Percentiles rank a stretch among this genome's conserved stretches.
These are phyloP conservation scores for Drosophila bocqueti DNA, from an alignment of 1,140 invertebrate genomes.

Conservation along the genomic window DNA sequence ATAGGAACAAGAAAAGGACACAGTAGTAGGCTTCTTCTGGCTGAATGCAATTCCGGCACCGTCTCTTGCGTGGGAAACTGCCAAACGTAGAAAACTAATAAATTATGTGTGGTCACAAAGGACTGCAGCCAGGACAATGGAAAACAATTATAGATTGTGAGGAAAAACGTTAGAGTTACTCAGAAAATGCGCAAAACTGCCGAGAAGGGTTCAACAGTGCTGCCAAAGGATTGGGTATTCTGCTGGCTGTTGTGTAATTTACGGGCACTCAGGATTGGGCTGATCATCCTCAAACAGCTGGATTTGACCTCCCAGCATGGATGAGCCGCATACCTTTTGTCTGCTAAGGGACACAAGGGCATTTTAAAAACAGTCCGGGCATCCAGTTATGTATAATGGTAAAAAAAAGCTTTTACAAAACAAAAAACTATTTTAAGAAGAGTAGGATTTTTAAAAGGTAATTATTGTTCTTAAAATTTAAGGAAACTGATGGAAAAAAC, in stretches of 20 bases:
- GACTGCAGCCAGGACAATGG: slow-evolving; percentile 59
- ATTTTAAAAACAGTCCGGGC: slow-evolving; percentile 53
- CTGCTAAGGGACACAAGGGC: slow-evolving; percentile 36
- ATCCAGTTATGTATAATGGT: slow-evolving; percentile 10
- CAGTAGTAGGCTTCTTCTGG: slow-evolving; percentile 12
- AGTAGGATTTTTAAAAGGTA: no score
- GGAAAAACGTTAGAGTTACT: slow-evolving; percentile 11
- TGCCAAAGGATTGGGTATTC: slow-evolving; percentile 69
- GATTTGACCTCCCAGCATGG: slow-evolving; percentile 15
- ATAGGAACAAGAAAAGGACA: slow-evolving; percentile 14
- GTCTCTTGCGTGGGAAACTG: slow-evolving; percentile 65
- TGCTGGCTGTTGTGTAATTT: slow-evolving; percentile 70
- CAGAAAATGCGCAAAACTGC: slow-evolving; percentile 48
- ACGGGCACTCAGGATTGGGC: slow-evolving; percentile 30
- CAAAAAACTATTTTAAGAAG: background rate
- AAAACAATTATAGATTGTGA: slow-evolving; percentile 68
- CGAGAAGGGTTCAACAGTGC: slow-evolving; percentile 24
- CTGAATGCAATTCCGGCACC: slow-evolving; percentile 31
- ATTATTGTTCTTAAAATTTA: background rate
- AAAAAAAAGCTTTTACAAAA: background rate
- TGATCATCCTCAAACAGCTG: slow-evolving; percentile 68
- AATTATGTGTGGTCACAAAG: slow-evolving; percentile 62
- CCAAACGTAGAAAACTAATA: slow-evolving; percentile 52
- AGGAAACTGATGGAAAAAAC: background rate
- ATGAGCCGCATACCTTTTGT: slow-evolving; percentile 27